Evolutionary conservation across 2,797 vertebrate species (phyloP).

Genomic region (Antrozous pallidus): DNA sequence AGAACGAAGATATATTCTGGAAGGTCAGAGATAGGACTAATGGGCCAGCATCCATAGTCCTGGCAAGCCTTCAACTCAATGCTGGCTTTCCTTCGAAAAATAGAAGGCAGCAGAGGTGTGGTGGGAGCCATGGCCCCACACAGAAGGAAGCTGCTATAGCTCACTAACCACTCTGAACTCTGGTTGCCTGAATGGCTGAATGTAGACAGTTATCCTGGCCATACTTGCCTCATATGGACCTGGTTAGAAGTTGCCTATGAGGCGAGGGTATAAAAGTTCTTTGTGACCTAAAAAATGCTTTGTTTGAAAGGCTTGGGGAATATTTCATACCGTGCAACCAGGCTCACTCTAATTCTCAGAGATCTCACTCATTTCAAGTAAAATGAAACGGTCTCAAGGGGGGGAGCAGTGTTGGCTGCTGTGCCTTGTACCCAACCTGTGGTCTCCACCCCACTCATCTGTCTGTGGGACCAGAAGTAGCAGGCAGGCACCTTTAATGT

Average conservation of each 20-base stretch:
- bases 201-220: neutral
- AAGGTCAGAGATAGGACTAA: neutral
- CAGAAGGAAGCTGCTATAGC: neutral
- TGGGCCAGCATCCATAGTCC: fast-evolving
- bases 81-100: neutral
- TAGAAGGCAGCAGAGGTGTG: neutral
- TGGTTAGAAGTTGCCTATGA: neutral
- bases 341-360: neutral
- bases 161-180: neutral
- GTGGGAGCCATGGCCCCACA: too few species aligned
- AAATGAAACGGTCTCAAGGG: neutral
- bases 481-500: neutral
- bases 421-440: neutral
- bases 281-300: neutral
- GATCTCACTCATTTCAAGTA: neutral
- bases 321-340: neutral
- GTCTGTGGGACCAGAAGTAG: neutral
- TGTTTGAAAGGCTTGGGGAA: neutral
- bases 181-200: neutral
- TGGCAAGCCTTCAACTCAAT: neutral
- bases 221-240: neutral
- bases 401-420: too few species aligned
- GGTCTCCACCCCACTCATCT: neutral
- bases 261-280: neutral
- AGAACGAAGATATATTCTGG: neutral